Evolutionary conservation across 2,113 vertebrate genomes (phyloP).

Genomic region (Nothocercus julius): DNA sequence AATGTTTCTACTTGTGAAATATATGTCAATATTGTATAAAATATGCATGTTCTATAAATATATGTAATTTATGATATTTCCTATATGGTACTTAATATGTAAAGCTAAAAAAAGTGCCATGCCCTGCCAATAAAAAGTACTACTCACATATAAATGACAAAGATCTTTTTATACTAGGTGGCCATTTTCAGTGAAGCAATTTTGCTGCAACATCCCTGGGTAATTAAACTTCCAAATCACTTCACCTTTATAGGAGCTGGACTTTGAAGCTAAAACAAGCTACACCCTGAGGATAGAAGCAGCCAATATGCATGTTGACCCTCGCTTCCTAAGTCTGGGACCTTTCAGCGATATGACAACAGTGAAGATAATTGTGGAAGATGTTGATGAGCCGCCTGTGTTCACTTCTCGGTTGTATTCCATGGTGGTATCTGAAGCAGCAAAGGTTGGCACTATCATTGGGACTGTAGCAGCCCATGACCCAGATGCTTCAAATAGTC

Average conservation of each 20-base stretch:
- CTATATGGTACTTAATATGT: no score
- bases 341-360: slow-evolving; percentile 90
- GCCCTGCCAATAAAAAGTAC: not conserved
- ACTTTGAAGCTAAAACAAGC: slow-evolving; percentile 92
- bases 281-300: slow-evolving; percentile 91
- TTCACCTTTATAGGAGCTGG: slow-evolving; percentile 82
- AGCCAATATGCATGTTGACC: slow-evolving; percentile 91
- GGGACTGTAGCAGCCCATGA: slow-evolving; percentile 91
- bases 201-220: not conserved
- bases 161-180: not conserved
- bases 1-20: not conserved
- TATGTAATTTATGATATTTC: no score
- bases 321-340: slow-evolving; percentile 87
- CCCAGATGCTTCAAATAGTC: slow-evolving; percentile 88
- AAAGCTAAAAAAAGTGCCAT: not conserved
- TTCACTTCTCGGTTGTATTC: slow-evolving; percentile 83
- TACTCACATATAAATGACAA: not conserved
- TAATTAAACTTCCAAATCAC: slow-evolving; percentile 49
- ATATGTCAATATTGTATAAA: no score
- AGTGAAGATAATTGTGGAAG: slow-evolving; percentile 90
- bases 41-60: no score
- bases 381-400: slow-evolving; percentile 92
- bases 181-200: not conserved
- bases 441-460: slow-evolving; percentile 88
- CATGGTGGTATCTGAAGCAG: slow-evolving; percentile 92